phyloP scores from a whole-genome alignment of 2,888 invertebrate genomes.

The Silvanus unidentatus region DNA sequence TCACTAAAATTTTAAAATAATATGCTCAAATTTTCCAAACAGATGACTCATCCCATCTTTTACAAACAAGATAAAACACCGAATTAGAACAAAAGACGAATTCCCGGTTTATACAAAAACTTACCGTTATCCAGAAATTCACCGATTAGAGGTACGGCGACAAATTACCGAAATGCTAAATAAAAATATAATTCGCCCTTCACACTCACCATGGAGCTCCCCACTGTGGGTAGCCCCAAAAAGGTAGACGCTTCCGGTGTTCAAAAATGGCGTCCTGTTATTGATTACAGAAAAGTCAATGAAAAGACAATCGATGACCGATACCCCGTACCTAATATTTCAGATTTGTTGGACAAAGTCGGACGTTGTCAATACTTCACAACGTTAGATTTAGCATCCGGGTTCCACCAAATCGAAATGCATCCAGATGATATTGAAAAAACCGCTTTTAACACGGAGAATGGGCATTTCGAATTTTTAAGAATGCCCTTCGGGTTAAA shows the following conservation, averaged over 20 bases:
- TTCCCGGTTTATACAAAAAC: constrained; percentile 17
- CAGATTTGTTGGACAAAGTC: constrained; percentile 25
- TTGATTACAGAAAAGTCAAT: constrained; percentile 24
- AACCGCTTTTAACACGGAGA: constrained; percentile 22
- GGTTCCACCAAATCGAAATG: constrained; percentile 24
- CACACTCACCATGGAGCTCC: constrained; percentile 17
- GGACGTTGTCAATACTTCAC: constrained; percentile 22
- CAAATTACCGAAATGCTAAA: constrained; percentile 21
- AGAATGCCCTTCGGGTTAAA: not conserved
- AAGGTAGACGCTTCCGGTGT: constrained; percentile 21
- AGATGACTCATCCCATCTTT: constrained; percentile 20
- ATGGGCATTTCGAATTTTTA: constrained; percentile 22
- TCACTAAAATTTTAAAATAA: constrained; percentile 17
- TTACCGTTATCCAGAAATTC: constrained; percentile 22
- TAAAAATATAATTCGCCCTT: constrained; percentile 18
- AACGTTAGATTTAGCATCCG: constrained; percentile 21
- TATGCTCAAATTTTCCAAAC: constrained; percentile 23
- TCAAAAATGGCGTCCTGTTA: constrained; percentile 21
- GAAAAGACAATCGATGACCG: constrained; percentile 21
- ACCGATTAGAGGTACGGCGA: constrained; percentile 21
- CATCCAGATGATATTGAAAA: constrained; percentile 16
- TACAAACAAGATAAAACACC: constrained; percentile 27
- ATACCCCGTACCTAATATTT: constrained; percentile 22
- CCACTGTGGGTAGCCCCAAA: constrained; percentile 23
- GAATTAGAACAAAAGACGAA: constrained; percentile 26